A percentile compares a stretch with the other conserved stretches of the same genome.
Evolutionary conservation across 2,888 invertebrate genomes (phyloP).

Genomic region (Hydraecia micacea): DNA sequence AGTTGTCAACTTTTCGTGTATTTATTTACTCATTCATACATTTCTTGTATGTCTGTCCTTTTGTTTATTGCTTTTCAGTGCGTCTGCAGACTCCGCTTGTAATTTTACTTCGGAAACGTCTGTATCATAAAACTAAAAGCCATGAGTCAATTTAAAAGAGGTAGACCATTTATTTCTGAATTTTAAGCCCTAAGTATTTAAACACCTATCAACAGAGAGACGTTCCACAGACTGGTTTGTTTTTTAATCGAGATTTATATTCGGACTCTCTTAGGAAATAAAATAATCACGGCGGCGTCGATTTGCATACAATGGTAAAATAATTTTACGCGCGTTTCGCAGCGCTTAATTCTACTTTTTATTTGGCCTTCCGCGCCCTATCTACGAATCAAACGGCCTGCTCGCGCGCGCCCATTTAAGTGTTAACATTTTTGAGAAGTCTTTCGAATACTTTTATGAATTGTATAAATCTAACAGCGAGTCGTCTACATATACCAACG

Average conservation of each 20-base stretch:
- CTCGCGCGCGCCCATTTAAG: slow-evolving; percentile 84
- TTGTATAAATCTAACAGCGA: slow-evolving; percentile 62
- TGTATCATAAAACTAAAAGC: slow-evolving; percentile 72
- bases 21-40: slow-evolving; percentile 84
- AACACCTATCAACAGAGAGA: slow-evolving; percentile 84
- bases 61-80: slow-evolving; percentile 74
- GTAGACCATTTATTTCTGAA: slow-evolving; percentile 55
- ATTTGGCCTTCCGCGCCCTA: slow-evolving; percentile 88
- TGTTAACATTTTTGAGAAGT: slow-evolving; percentile 86
- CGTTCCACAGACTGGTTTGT: slow-evolving; percentile 79
- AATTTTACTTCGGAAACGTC: slow-evolving; percentile 68
- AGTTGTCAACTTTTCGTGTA: slow-evolving; percentile 82
- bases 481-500: slow-evolving; percentile 26
- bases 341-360: slow-evolving; percentile 90
- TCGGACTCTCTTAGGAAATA: slow-evolving; percentile 89
- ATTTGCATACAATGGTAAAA: slow-evolving; percentile 91
- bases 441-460: slow-evolving; percentile 72
- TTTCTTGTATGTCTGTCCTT: slow-evolving; percentile 79
- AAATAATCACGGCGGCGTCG: slow-evolving; percentile 89
- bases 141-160: slow-evolving; percentile 68
- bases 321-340: slow-evolving; percentile 91
- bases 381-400: slow-evolving; percentile 89
- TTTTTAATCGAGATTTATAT: slow-evolving; percentile 89
- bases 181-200: slow-evolving; percentile 70
- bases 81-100: slow-evolving; percentile 60